Evolutionary conservation across 2,113 vertebrate genomes (phyloP).

Genomic region (Lichenostomus cassidix): DNA sequence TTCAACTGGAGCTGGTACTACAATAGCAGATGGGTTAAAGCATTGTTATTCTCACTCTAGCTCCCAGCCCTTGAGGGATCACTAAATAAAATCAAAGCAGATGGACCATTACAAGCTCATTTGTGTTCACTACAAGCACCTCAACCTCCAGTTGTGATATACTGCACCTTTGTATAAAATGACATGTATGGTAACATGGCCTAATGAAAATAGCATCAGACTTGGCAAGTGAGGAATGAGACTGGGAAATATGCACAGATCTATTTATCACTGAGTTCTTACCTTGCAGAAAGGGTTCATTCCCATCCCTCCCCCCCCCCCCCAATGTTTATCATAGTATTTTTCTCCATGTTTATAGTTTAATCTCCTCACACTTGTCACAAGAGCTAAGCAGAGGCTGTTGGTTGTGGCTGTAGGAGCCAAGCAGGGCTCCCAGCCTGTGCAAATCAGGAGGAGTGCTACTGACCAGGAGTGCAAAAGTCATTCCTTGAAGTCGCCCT

Average conservation of each 20-base stretch:
- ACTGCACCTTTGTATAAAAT: slow-evolving; percentile 68
- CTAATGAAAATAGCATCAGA: slow-evolving; percentile 65
- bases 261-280: slow-evolving; percentile 62
- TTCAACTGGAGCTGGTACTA: slow-evolving; percentile 87
- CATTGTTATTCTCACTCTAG: slow-evolving; percentile 95
- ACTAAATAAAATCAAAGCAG: slow-evolving; percentile 95
- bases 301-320: rapidly evolving
- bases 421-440: background rate
- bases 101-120: slow-evolving; percentile 91
- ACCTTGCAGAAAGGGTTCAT: background rate
- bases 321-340: background rate
- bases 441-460: background rate
- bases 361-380: background rate
- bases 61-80: slow-evolving; percentile 87
- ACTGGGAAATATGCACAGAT: slow-evolving; percentile 20
- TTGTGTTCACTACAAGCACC: slow-evolving; percentile 86
- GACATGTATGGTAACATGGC: slow-evolving; percentile 64
- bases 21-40: slow-evolving; percentile 91
- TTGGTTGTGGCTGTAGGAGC: background rate
- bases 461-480: background rate
- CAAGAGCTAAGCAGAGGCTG: background rate
- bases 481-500: background rate
- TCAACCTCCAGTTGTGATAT: slow-evolving; percentile 77
- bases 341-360: background rate
- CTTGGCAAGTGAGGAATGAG: slow-evolving; percentile 69